These are phyloP conservation scores for Musca vetustissima DNA, from an alignment of 1,140 invertebrate genomes.

Conservation along the genomic window DNA sequence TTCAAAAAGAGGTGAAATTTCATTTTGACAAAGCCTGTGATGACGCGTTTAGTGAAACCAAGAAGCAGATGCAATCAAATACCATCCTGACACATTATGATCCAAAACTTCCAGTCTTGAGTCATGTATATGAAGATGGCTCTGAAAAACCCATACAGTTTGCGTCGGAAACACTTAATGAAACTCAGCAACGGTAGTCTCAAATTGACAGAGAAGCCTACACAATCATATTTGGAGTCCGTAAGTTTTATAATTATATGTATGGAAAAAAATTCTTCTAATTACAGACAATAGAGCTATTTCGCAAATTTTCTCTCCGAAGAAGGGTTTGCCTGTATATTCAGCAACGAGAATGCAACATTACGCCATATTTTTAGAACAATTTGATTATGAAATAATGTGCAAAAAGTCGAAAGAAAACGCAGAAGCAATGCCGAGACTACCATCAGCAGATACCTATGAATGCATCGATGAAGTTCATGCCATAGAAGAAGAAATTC, in stretches of 20 bases:
- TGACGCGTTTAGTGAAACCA: constrained; percentile 38
- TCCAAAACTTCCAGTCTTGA: constrained; percentile 54
- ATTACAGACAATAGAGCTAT: no score
- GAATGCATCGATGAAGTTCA: no score
- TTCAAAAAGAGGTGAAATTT: constrained; percentile 35
- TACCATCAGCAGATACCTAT: no score
- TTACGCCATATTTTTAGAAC: no score
- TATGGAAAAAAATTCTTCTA: no score
- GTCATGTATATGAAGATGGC: constrained; percentile 49
- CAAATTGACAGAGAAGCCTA: constrained; percentile 61
- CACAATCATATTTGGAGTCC: constrained; percentile 56
- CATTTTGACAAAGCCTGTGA: constrained; percentile 35
- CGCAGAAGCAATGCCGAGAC: no score
- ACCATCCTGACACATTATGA: constrained; percentile 53
- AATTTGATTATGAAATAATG: no score
- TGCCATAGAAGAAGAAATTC: no score
- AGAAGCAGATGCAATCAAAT: constrained; percentile 39
- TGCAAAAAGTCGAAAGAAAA: no score
- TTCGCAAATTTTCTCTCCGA: no score
- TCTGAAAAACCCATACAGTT: constrained; percentile 57
- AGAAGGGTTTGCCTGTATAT: no score
- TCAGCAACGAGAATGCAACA: no score
- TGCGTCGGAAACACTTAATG: constrained; percentile 56
- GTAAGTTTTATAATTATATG: constrained; percentile 59
- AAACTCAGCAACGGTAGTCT: constrained; percentile 58